A percentile compares a stretch with the other conserved stretches of the same genome.
Conservation (phyloP, 2,797 vertebrate species). For the Schizopygopsis pylzovi region DNA sequence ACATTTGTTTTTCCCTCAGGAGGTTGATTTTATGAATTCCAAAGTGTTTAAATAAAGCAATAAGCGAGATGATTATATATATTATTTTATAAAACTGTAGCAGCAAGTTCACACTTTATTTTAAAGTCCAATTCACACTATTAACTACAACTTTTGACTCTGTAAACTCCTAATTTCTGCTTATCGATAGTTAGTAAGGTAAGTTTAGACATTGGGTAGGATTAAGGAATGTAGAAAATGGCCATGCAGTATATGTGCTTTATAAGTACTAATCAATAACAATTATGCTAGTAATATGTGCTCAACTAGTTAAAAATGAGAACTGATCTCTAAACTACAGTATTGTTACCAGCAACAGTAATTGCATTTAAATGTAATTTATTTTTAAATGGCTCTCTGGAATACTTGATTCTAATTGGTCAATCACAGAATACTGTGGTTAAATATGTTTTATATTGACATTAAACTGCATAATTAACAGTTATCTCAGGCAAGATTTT, state of each 20-base stretch:
- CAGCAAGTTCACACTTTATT: not conserved
- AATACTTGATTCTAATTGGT: not conserved
- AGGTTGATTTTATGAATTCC: constrained; percentile 1
- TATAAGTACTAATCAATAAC: too few species aligned
- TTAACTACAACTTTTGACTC: too few species aligned
- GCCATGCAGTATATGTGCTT: too few species aligned
- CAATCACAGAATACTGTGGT: not conserved
- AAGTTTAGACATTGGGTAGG: too few species aligned
- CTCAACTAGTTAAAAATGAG: too few species aligned
- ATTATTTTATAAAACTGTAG: not conserved
- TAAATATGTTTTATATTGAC: not conserved
- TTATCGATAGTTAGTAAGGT: too few species aligned
- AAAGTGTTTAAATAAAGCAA: not conserved
- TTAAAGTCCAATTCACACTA: too few species aligned
- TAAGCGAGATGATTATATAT: not conserved
- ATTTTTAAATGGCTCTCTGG: not conserved
- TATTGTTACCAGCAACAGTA: not conserved
- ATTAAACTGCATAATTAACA: not conserved
- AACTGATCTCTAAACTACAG: too few species aligned
- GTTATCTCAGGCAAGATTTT: not conserved
- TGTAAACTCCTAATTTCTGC: too few species aligned
- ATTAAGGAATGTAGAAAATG: too few species aligned
- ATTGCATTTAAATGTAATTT: not conserved
- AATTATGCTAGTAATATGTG: too few species aligned
- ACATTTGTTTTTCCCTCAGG: not conserved